Evolutionary conservation across 1,140 invertebrate genomes (phyloP).

Genomic region (Pogonus chalceus): DNA sequence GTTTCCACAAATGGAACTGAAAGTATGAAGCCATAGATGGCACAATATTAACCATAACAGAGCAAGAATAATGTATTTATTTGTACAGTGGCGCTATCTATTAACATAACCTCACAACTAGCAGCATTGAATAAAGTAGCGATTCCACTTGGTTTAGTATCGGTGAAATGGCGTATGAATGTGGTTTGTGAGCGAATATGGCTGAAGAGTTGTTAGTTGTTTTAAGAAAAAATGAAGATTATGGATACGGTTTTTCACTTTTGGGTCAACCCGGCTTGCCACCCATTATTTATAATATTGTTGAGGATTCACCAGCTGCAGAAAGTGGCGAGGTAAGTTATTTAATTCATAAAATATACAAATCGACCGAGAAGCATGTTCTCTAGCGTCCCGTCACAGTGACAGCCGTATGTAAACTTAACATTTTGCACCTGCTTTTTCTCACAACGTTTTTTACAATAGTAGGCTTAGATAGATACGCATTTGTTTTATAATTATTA

Average conservation of each 20-base stretch:
- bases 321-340: conserved; percentile 74
- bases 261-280: conserved; percentile 78
- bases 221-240: conserved; percentile 69
- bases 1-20: no score
- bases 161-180: conserved; percentile 23
- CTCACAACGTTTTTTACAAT: not conserved
- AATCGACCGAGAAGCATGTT: conserved; percentile 6
- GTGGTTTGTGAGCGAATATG: conserved; percentile 52
- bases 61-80: no score
- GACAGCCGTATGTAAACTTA: not conserved
- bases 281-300: conserved; percentile 84
- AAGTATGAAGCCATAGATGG: no score
- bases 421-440: conserved; percentile 1
- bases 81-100: not conserved
- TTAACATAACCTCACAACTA: not conserved
- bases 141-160: conserved; percentile 1
- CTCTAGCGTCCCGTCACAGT: conserved; percentile 10
- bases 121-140: not conserved
- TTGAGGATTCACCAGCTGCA: conserved; percentile 82
- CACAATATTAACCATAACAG: no score
- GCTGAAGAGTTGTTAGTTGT: conserved; percentile 78
- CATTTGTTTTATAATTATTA: not conserved
- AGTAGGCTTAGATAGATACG: not conserved
- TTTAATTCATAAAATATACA: not conserved
- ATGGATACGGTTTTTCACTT: conserved; percentile 79